These are phyloP conservation scores for Brienomyrus longianalis DNA, from an alignment of 2,113 vertebrate genomes.

Conservation along the genomic window DNA sequence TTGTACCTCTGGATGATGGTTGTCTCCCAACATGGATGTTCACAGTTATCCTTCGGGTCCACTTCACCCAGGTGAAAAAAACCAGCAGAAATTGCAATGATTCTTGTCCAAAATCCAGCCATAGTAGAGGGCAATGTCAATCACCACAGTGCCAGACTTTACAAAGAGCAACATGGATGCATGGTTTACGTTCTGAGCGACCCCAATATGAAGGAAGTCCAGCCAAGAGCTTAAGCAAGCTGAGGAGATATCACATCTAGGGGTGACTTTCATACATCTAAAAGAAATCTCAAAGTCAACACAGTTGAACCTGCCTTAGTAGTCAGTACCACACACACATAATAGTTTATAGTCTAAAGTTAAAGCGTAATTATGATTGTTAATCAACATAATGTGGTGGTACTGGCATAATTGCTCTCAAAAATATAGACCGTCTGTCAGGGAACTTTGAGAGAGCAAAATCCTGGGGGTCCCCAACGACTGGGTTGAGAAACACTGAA, in stretches of 20 bases:
- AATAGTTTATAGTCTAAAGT: neutral
- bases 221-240: neutral
- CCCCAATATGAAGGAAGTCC: neutral
- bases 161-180: neutral
- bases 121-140: neutral
- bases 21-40: too few relatives aligned
- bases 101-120: neutral
- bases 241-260: conserved; percentile 6
- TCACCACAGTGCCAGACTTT: neutral
- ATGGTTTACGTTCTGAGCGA: neutral
- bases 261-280: neutral
- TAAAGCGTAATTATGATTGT: neutral
- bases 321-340: neutral
- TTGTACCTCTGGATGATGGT: too few relatives aligned
- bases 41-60: too few relatives aligned
- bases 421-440: neutral
- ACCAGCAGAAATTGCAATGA: too few relatives aligned
- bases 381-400: neutral
- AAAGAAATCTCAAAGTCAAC: conserved; percentile 6
- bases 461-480: neutral
- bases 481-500: neutral
- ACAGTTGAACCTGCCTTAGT: neutral
- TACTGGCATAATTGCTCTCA: neutral
- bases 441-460: neutral
- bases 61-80: too few relatives aligned